Percentiles rank a stretch among this genome's conserved stretches.
Evolutionary conservation across 1,140 invertebrate species (phyloP).

Genomic region (Drosophila sulfurigaster): DNA sequence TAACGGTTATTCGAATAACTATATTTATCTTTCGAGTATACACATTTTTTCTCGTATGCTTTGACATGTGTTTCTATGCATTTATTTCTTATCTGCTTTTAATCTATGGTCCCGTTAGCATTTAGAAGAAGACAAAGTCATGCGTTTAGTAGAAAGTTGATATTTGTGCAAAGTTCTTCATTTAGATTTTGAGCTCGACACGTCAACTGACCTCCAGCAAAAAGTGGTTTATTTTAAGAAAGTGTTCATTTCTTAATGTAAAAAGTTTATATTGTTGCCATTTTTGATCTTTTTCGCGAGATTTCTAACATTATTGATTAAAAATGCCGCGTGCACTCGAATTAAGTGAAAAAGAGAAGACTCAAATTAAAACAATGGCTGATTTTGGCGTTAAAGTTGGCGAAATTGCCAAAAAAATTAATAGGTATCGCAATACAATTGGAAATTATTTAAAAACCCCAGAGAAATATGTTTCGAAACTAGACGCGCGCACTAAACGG

Average conservation of each 20-base stretch:
- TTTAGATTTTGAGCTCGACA: no score
- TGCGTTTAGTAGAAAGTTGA: not conserved
- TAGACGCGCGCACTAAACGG: not conserved
- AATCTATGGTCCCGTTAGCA: not conserved
- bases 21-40: no score
- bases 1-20: no score
- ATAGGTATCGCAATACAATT: not conserved
- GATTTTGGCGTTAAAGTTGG: not conserved
- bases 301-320: not conserved
- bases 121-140: not conserved
- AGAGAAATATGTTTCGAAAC: not conserved
- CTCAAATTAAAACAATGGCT: no score
- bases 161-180: not conserved
- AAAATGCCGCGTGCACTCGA: not conserved
- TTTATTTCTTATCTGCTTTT: no score
- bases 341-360: not conserved
- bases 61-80: no score
- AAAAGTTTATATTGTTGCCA: constrained; percentile 4
- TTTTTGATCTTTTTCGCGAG: not conserved
- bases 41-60: no score
- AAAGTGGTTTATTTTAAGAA: no score
- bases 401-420: not conserved
- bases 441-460: constrained; percentile 6
- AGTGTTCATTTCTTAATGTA: not conserved
- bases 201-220: no score